These are phyloP conservation scores for Ichneumoninae sp. DNA, from an alignment of 2,888 invertebrate species.

Conservation along the genomic window DNA sequence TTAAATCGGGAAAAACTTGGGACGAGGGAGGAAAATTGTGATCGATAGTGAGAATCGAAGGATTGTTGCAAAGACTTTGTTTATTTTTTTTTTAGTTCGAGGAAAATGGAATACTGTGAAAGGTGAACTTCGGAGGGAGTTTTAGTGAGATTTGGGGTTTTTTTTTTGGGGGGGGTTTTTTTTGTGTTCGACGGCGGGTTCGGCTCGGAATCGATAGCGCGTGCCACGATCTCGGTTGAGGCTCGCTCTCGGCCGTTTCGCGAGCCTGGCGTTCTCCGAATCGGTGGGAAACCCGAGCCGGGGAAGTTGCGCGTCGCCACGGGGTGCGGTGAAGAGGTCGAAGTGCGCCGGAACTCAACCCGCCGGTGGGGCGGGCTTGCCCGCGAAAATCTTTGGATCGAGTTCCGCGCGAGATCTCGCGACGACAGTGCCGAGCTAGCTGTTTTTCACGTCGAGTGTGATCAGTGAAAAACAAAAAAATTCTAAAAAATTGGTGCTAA, in stretches of 20 bases:
- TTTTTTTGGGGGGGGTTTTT: not conserved
- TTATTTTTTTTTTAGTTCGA: not conserved
- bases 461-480: not conserved
- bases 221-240: not conserved
- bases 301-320: not conserved
- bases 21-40: not conserved
- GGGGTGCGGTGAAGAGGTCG: not conserved
- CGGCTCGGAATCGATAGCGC: conserved; percentile 14
- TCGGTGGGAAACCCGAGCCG: not conserved
- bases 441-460: not conserved
- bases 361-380: not conserved
- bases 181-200: not conserved
- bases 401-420: conserved; percentile 25
- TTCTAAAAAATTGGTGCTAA: not conserved
- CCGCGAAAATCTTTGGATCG: conserved; percentile 20
- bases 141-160: not conserved
- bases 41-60: not conserved
- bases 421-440: not conserved
- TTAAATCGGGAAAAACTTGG: no score
- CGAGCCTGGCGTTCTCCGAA: conserved; percentile 8
- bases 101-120: conserved; percentile 52
- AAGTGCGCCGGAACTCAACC: conserved; percentile 16
- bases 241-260: not conserved
- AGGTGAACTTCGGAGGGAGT: conserved; percentile 14
- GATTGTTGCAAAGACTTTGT: not conserved